phyloP scores from a whole-genome alignment of 2,888 invertebrate genomes.

The Leptogaster cylindrica region DNA sequence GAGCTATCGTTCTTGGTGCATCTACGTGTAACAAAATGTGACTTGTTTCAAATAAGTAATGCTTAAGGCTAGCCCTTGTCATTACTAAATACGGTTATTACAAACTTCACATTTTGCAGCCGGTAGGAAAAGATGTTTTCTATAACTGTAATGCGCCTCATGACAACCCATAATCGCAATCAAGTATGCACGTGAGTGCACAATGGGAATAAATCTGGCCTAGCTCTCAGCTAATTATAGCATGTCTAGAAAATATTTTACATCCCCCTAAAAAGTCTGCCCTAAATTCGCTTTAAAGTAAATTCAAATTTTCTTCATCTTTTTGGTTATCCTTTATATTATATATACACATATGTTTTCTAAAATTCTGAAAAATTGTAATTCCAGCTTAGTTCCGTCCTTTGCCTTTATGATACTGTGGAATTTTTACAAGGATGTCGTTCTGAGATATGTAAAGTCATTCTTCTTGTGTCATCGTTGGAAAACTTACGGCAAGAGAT shows the following conservation, averaged over 20 bases:
- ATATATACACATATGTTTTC: no score
- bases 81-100: conserved; percentile 19
- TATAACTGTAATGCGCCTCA: neutral
- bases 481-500: conserved; percentile 22
- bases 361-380: conserved; percentile 36
- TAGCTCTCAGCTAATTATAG: conserved; percentile 1
- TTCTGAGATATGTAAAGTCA: conserved; percentile 19
- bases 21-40: conserved; percentile 17
- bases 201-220: neutral
- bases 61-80: no score
- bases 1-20: conserved; percentile 30
- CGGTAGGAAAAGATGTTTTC: neutral
- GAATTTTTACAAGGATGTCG: conserved; percentile 16
- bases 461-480: conserved; percentile 24
- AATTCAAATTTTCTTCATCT: neutral
- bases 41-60: conserved; percentile 13
- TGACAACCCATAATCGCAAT: neutral
- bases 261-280: neutral
- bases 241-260: neutral
- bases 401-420: neutral
- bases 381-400: conserved; percentile 26
- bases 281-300: neutral
- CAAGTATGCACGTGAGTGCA: neutral
- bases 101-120: neutral
- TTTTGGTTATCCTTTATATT: neutral